Evolutionary conservation across 2,113 vertebrate species (phyloP), one percentile per base, ranked within the genome.

Genomic region (Psittacus erithacus): DNA sequence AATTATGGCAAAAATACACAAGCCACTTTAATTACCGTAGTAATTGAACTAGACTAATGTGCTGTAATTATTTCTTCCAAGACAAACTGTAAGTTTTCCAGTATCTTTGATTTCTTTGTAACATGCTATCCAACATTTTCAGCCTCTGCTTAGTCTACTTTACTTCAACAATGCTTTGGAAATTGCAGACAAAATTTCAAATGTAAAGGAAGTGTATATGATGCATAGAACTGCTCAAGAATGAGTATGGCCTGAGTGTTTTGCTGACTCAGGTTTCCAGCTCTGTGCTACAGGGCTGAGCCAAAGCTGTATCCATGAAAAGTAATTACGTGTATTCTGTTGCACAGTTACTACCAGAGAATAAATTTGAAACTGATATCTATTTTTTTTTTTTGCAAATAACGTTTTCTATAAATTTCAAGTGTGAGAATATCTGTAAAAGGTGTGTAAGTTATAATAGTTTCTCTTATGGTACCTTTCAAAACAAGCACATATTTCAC

Each of bases 11-110:
- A 93, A 94, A 90, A 55, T 31, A 35, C 89, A 92, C 71, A 46
- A 95, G 91, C 94, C 95, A 92, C 79, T 93, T 95, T 73, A 95
- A 96, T 94, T 95, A 93, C 79, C 2, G 0, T 13, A 27, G 76
- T 69, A 96, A 97, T 97, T 97, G 95, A 93, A 95, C n/a, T 63
- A 68, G 49, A 75, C 64, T 94, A 92, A 94, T 59, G 76, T 29
- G 71, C 68, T 71, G 18, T 47, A 86, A 82, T 96, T 94, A 81
- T 80, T 95, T 64, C 73, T 84, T 81, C 71, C 60, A 76, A 90
- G 78, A 82, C 71, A 84, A 95, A 84, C 49, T 67, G 47, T 17
- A 63, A 63, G 68, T 71, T 86, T 70, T 25, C 81, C 18, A 23
- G 31, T 15, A 44, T 77, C 35, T 63, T 83, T 82, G 67, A 25